phyloP scores from a whole-genome alignment of 2,888 invertebrate species.

The Aphelenchoides bicaudatus region DNA sequence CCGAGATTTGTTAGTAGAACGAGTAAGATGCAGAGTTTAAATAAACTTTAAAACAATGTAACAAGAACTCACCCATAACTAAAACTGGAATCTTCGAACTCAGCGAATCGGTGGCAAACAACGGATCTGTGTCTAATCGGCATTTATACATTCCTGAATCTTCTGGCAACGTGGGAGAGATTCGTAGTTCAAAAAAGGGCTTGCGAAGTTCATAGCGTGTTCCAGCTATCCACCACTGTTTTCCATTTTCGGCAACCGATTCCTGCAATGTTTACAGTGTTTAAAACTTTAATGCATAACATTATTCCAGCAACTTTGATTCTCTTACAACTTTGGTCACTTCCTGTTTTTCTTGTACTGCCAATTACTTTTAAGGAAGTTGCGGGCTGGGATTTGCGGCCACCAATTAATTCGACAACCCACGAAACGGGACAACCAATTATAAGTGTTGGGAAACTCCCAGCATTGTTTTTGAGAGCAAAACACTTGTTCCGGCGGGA shows the following conservation, averaged over 20 bases:
- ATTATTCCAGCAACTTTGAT: not conserved
- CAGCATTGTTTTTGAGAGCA: no score
- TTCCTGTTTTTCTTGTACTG: not conserved
- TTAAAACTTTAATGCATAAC: not conserved
- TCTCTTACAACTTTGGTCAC: not conserved
- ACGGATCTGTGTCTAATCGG: slow-evolving; percentile 56
- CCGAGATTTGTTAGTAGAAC: no score
- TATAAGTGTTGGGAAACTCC: no score
- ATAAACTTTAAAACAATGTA: no score
- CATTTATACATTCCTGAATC: slow-evolving; percentile 50
- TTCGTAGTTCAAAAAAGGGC: slow-evolving; percentile 53
- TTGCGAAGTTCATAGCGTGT: slow-evolving; percentile 43
- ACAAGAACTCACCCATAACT: slow-evolving; percentile 47
- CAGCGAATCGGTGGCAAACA: slow-evolving; percentile 45
- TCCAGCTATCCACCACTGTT: slow-evolving; percentile 59
- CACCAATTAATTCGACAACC: no score
- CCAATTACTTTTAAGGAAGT: no score
- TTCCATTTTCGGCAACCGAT: slow-evolving; percentile 23
- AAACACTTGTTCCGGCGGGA: no score
- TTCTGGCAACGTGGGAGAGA: slow-evolving; percentile 47
- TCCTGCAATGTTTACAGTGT: slow-evolving; percentile 21
- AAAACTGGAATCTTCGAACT: slow-evolving; percentile 41
- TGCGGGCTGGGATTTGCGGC: no score
- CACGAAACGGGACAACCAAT: no score
- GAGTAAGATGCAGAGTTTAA: no score